phyloP scores from a whole-genome alignment of 2,797 vertebrate species.

The Anolis apletophallus region DNA sequence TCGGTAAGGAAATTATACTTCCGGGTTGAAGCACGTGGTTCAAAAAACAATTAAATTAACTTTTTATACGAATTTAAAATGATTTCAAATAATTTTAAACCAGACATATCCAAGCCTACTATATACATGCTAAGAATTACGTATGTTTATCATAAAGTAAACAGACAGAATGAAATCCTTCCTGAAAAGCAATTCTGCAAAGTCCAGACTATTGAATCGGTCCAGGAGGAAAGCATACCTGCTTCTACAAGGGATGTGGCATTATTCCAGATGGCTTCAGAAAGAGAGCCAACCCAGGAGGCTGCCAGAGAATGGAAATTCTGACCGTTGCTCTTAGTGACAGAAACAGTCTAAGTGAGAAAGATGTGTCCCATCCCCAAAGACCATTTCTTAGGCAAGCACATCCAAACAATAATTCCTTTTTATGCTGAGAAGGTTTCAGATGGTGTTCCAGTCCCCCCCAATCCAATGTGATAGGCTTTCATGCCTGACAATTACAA shows the following conservation, averaged over 20 bases:
- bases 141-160: neutral
- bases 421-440: conserved; percentile 17
- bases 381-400: conserved; percentile 50
- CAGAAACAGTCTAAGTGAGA: neutral
- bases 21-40: no score
- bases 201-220: neutral
- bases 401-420: conserved; percentile 37
- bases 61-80: no score
- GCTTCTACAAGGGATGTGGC: neutral
- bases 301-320: neutral
- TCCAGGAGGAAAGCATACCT: neutral
- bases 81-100: no score
- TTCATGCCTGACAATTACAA: conserved; percentile 12
- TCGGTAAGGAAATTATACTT: no score
- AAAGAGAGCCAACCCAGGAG: neutral
- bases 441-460: conserved; percentile 9
- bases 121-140: neutral
- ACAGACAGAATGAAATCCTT: neutral
- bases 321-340: neutral
- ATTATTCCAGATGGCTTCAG: neutral
- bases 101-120: no score
- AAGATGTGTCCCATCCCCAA: conserved; percentile 38
- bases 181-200: neutral
- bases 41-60: no score
- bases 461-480: conserved; percentile 20